Evolutionary conservation across 2,888 invertebrate genomes (phyloP).

Genomic region (Latrodectus elegans): DNA sequence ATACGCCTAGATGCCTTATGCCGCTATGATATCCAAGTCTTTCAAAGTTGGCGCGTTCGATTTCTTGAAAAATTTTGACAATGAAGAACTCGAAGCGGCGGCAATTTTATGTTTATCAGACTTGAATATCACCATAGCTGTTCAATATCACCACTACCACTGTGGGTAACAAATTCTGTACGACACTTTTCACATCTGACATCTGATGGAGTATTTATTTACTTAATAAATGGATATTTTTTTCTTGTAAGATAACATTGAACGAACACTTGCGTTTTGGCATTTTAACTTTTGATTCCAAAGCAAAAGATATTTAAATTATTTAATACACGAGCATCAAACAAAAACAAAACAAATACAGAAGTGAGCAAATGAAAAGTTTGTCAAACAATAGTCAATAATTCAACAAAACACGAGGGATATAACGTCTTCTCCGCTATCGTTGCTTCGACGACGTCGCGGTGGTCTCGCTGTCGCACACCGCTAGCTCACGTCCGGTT

Average conservation of each 20-base stretch:
- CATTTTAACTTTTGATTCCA: not conserved
- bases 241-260: constrained; percentile 8
- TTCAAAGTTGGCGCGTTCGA: constrained; percentile 3
- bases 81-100: constrained; percentile 1
- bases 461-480: constrained; percentile 3
- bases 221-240: constrained; percentile 5
- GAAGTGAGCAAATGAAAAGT: too few species aligned
- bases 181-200: not conserved
- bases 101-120: not conserved
- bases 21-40: not conserved
- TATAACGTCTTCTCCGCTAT: not conserved
- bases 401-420: too few species aligned
- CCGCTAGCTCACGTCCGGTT: constrained; percentile 7
- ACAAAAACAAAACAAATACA: too few species aligned
- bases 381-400: too few species aligned
- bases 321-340: not conserved
- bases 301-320: not conserved
- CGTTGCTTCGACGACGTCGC: not conserved
- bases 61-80: constrained; percentile 9
- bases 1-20: not conserved
- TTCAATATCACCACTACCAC: not conserved
- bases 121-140: not conserved
- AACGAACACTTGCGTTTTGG: too few species aligned
- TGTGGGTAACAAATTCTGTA: not conserved
- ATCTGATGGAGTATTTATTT: too few species aligned